Evolutionary conservation across 2,888 invertebrate species (phyloP), one percentile per base, ranked within the genome.

Genomic region (Lasius fuliginosus): DNA sequence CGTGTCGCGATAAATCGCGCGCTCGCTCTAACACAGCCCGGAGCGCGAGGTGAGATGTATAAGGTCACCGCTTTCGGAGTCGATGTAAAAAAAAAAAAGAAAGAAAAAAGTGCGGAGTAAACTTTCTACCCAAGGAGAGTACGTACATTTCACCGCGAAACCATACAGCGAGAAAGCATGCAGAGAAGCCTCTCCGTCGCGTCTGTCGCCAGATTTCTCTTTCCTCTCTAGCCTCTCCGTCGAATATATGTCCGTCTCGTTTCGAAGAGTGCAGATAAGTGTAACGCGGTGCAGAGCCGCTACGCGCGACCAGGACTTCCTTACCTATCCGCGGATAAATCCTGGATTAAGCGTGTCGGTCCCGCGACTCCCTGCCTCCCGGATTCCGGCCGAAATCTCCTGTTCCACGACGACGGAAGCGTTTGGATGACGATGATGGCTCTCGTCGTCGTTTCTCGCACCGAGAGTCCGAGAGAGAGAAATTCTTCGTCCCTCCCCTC

Each of bases 61-160:
- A 42, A 67, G 65, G 67, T 77, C 40, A 18, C n/a, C 18, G 53
- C n/a, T 67, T 40, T 60, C 46, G 23, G 23, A 23, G 33, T n/a
- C 15, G 27, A 30, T 42, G 12, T 11, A 40, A 79, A 46, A 81
- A 79, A 8, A 71, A 79, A 60, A 62, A 79, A n/a, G 71, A 79
- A 60, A 81, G 62, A n/a, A 79, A 79, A 58, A 79, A 79, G 9
- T 49, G 5, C 46, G 23, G 27, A 27, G 2, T 12, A 71, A 71
- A 62, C 60, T 62, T 62, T 81, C 71, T 30, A 69, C 27, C 36
- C n/a, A n/a, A 68, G 4, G 23, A 46, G 23, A 49, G 46, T 53
- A n/a, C 8, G 33, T 33, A 33, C 49, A 49, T 68, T 49, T 68
- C n/a, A 49, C 68, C 53, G 33, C 68, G 46, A 40, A 15, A n/a